These are phyloP conservation scores for Patella caerulea DNA, from an alignment of 2,888 invertebrate genomes.

Conservation along the genomic window DNA sequence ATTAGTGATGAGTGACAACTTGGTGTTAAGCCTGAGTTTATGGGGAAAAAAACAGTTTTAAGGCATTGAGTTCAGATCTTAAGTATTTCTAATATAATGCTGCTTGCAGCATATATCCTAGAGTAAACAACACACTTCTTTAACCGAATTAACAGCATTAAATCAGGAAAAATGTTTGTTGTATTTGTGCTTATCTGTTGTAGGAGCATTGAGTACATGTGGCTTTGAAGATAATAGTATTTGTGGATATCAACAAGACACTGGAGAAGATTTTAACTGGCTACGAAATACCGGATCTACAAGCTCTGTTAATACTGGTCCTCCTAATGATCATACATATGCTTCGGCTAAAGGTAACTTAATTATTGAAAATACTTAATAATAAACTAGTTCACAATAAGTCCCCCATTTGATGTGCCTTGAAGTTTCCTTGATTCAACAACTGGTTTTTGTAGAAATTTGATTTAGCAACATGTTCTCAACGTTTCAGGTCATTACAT, in stretches of 20 bases:
- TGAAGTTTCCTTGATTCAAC: not conserved
- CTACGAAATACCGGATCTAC: constrained; percentile 45
- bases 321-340: constrained; percentile 55
- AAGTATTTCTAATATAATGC: too few species aligned
- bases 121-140: too few species aligned
- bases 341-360: constrained; percentile 49
- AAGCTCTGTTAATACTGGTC: constrained; percentile 46
- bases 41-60: too few species aligned
- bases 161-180: not conserved
- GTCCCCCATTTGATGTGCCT: not conserved
- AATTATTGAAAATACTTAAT: too few species aligned
- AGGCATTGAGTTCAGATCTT: too few species aligned
- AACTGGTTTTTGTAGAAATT: not conserved
- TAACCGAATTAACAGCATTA: not conserved
- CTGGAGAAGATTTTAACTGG: constrained; percentile 59
- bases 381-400: too few species aligned
- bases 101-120: too few species aligned
- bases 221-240: constrained; percentile 49
- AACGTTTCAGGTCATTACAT: constrained; percentile 49
- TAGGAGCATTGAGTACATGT: constrained; percentile 36
- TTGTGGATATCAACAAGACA: constrained; percentile 56
- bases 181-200: not conserved
- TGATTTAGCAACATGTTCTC: not conserved
- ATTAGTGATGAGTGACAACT: too few species aligned
- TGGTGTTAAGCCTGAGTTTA: too few species aligned